phyloP scores from a whole-genome alignment of 2,888 invertebrate genomes.

The Theodoxus fluviatilis region DNA sequence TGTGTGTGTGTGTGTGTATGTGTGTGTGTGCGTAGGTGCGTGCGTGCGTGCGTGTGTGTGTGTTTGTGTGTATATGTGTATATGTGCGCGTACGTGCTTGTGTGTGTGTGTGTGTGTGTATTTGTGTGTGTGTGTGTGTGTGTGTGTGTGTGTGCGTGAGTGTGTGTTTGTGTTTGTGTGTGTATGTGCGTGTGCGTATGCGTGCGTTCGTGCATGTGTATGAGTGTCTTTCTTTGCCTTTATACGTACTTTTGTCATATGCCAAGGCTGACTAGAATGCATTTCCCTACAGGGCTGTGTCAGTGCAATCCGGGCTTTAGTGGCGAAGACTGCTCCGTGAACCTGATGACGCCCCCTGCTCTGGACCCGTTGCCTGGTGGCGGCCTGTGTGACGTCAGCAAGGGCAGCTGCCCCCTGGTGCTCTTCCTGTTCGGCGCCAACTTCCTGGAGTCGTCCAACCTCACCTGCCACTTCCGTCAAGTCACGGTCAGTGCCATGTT shows the following conservation, averaged over 20 bases:
- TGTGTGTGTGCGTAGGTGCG: too few relatives aligned
- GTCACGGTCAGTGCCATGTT: slow-evolving; percentile 27
- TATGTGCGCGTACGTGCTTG: neutral
- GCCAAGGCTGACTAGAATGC: neutral
- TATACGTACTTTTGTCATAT: too few relatives aligned
- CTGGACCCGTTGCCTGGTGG: neutral
- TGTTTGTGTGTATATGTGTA: neutral
- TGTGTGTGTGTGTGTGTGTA: neutral
- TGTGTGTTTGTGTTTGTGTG: too few relatives aligned
- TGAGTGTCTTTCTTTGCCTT: neutral
- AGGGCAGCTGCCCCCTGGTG: slow-evolving; percentile 27
- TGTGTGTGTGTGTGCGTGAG: too few relatives aligned
- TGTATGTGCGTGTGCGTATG: neutral
- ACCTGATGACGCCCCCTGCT: slow-evolving; percentile 35
- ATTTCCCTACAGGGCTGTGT: slow-evolving; percentile 35
- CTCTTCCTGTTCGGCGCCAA: slow-evolving; percentile 31
- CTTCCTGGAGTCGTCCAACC: slow-evolving; percentile 21
- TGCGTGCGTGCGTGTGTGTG: too few relatives aligned
- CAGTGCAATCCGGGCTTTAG: slow-evolving; percentile 35
- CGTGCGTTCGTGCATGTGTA: neutral
- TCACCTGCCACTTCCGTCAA: slow-evolving; percentile 27
- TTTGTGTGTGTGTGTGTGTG: neutral
- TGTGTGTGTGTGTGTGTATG: too few relatives aligned
- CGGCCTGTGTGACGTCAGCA: slow-evolving; percentile 27
- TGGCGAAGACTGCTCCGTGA: slow-evolving; percentile 44